Evolutionary conservation across 2,888 invertebrate genomes (phyloP).

Genomic region (Himalopsyche japonica): DNA sequence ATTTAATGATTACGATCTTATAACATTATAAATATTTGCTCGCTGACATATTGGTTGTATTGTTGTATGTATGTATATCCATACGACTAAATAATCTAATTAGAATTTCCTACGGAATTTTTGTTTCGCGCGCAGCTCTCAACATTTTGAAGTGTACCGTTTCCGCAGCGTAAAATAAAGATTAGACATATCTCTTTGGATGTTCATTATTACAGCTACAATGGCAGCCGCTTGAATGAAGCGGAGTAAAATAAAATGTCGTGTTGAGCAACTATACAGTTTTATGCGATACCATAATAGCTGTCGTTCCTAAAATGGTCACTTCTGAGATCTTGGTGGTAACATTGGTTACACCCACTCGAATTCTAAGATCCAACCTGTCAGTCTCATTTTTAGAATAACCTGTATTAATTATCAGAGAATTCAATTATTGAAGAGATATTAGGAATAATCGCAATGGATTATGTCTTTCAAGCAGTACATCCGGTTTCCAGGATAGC

Average conservation of each 20-base stretch:
- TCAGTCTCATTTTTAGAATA: not conserved
- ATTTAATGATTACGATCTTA: too few species aligned
- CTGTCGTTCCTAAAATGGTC: conserved; percentile 28
- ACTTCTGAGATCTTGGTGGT: conserved; percentile 7
- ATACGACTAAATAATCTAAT: not conserved
- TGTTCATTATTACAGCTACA: not conserved
- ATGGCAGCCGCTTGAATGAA: not conserved
- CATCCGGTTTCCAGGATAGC: not conserved
- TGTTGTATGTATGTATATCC: too few species aligned
- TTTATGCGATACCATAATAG: not conserved
- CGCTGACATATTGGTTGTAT: too few species aligned
- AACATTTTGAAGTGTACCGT: not conserved
- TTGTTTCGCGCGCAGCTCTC: not conserved
- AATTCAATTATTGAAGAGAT: not conserved
- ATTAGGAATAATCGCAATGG: not conserved
- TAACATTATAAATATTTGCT: too few species aligned
- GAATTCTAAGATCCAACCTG: not conserved
- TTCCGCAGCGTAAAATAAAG: not conserved
- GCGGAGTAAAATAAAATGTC: not conserved
- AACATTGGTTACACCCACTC: conserved; percentile 25
- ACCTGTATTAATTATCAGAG: not conserved
- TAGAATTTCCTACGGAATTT: not conserved
- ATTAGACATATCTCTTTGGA: not conserved
- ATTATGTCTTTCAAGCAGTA: not conserved
- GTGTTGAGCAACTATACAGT: not conserved